These are phyloP conservation scores for Yponomeuta evonymella DNA, from an alignment of 2,888 invertebrate species.

Conservation along the genomic window DNA sequence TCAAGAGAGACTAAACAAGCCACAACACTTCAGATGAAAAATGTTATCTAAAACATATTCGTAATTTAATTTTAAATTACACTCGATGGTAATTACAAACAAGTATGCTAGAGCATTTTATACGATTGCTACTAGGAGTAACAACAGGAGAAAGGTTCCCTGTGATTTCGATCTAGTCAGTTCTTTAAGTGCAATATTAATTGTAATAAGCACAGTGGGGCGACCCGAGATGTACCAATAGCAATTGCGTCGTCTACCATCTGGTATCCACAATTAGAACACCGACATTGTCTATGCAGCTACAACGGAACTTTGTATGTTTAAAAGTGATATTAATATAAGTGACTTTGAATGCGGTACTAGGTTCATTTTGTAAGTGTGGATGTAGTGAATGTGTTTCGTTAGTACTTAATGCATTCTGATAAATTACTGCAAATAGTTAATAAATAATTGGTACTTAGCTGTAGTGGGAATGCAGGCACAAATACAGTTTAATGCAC, in stretches of 20 bases:
- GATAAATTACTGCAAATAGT: conserved; percentile 35
- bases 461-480: conserved; percentile 21
- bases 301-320: conserved; percentile 41
- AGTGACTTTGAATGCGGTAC: conserved; percentile 38
- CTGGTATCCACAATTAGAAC: conserved; percentile 34
- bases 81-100: background rate
- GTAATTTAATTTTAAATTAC: conserved; percentile 1
- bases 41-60: background rate
- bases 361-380: conserved; percentile 64
- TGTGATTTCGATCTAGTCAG: conserved; percentile 11
- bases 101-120: conserved; percentile 10
- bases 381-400: conserved; percentile 34
- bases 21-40: background rate
- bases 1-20: conserved; percentile 74
- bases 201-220: background rate
- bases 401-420: conserved; percentile 29
- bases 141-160: background rate
- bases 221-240: conserved; percentile 19
- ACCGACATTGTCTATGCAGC: conserved; percentile 24
- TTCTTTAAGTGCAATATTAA: background rate
- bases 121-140: background rate
- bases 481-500: conserved; percentile 33
- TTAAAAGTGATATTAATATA: conserved; percentile 74
- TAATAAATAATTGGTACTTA: conserved; percentile 31
- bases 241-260: conserved; percentile 29